Percentiles rank a stretch among this genome's conserved stretches.
These are phyloP conservation scores for Cepaea hortensis DNA, from an alignment of 2,888 invertebrate species.

Conservation along the genomic window DNA sequence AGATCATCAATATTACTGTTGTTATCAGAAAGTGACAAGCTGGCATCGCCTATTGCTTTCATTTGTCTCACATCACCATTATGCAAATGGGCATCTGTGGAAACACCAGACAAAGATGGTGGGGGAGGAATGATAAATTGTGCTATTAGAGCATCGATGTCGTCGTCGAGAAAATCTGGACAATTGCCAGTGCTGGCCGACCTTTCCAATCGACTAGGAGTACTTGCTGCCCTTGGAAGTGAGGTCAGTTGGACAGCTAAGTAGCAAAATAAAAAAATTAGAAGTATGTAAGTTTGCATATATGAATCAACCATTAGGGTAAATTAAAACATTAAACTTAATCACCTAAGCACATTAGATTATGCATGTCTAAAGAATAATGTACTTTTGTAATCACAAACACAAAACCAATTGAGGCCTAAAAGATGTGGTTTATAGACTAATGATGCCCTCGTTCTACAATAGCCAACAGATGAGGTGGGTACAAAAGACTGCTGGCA, in stretches of 20 bases:
- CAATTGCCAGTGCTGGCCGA: conserved; percentile 66
- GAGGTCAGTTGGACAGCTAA: conserved; percentile 5
- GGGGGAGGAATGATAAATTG: conserved; percentile 89
- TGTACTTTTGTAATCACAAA: no score
- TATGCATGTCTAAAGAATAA: no score
- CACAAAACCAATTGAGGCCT: no score
- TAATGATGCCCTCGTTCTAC: no score
- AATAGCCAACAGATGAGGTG: no score
- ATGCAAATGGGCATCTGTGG: neutral
- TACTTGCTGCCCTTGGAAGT: conserved; percentile 28
- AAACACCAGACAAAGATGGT: conserved; percentile 60
- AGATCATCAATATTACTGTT: conserved; percentile 63
- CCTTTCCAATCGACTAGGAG: conserved; percentile 52
- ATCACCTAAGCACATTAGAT: no score
- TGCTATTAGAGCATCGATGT: conserved; percentile 89
- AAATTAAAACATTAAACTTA: no score
- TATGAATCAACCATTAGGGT: neutral
- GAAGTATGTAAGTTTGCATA: neutral
- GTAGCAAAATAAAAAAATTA: neutral
- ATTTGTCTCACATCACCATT: conserved; percentile 35
- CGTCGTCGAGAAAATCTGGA: conserved; percentile 74
- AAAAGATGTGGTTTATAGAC: no score
- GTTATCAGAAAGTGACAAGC: neutral
- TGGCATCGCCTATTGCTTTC: neutral
- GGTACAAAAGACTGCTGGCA: no score